Evolutionary conservation across 2,113 vertebrate species (phyloP).

Genomic region (Macquaria australasica): DNA sequence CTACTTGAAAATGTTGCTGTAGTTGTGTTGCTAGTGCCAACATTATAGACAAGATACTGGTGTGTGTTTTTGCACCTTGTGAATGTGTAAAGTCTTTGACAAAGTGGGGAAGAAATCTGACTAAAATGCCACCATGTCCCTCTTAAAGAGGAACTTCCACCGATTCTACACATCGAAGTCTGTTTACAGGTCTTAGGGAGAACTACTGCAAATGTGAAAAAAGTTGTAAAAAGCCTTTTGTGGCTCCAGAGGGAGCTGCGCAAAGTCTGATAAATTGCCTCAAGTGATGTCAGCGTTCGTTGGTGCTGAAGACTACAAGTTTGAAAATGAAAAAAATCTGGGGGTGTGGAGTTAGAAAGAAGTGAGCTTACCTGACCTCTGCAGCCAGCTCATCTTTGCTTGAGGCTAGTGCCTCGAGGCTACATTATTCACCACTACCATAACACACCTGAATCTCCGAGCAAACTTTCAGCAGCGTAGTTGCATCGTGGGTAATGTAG

Average conservation of each 20-base stretch:
- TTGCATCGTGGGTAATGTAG: neutral
- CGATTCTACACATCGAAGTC: neutral
- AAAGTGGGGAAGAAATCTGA: neutral
- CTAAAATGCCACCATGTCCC: neutral
- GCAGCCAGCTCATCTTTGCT: neutral
- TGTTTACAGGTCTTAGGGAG: neutral
- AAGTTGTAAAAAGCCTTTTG: neutral
- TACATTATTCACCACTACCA: neutral
- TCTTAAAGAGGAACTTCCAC: neutral
- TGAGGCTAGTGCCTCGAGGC: neutral
- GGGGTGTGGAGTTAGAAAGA: neutral
- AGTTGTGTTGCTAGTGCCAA: conserved; percentile 36
- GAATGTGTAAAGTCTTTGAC: conserved; percentile 48
- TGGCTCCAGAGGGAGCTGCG: neutral
- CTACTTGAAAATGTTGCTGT: conserved; percentile 25
- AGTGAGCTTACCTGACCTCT: neutral
- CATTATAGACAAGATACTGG: conserved; percentile 32
- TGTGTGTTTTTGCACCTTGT: conserved; percentile 53
- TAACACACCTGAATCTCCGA: neutral
- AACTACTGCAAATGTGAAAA: neutral
- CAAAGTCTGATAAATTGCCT: neutral
- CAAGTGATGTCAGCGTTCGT: conserved; percentile 3
- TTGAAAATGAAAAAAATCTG: neutral
- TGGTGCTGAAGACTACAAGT: neutral
- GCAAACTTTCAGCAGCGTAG: neutral